Evolutionary conservation across 1,140 invertebrate species (phyloP).

Genomic region (Melitaea cinxia): DNA sequence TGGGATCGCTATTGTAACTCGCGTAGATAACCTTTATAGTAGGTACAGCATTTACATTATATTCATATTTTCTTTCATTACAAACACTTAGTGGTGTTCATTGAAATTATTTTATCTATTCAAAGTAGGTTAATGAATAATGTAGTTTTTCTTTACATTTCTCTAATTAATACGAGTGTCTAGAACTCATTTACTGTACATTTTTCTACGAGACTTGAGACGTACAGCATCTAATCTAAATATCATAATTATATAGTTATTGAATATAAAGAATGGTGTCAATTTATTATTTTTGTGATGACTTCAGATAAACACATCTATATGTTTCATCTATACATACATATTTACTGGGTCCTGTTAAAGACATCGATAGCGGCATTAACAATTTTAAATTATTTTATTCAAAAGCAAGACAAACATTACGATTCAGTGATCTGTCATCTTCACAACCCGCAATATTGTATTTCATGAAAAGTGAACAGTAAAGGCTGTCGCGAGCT

Average conservation of each 20-base stretch:
- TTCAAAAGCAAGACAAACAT: background rate
- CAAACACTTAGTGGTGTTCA: background rate
- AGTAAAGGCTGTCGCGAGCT: background rate
- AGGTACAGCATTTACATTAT: background rate
- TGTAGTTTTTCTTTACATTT: background rate
- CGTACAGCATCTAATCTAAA: background rate
- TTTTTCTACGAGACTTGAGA: no score
- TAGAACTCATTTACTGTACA: no score
- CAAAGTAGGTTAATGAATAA: background rate
- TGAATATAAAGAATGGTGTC: no score
- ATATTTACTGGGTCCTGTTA: no score
- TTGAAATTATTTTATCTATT: background rate
- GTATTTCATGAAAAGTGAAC: background rate
- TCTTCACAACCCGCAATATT: background rate
- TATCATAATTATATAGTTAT: no score
- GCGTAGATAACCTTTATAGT: conserved; percentile 10
- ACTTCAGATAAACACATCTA: no score
- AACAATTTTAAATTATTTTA: background rate
- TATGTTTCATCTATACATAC: no score
- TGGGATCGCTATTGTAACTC: conserved; percentile 21
- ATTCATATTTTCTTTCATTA: conserved; percentile 2
- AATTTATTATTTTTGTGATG: no score
- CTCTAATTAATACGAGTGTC: background rate
- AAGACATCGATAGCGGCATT: no score
- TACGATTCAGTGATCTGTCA: background rate